Base-by-base conservation (phyloP, 2,113 vertebrate genomes). In the Pavo muticus region DNA sequence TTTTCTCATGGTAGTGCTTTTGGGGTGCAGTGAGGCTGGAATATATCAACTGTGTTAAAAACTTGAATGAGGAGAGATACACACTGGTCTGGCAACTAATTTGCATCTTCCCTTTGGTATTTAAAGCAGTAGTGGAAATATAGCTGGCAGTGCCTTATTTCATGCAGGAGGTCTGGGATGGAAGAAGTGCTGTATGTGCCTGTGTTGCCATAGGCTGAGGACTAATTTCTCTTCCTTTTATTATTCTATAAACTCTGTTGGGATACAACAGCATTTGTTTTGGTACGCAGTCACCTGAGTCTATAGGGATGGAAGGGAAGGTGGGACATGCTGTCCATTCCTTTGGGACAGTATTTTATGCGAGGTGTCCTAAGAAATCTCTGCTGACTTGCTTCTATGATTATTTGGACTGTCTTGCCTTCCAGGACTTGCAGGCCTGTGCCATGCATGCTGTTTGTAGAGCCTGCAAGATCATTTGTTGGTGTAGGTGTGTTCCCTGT, bases 391-490 rank as follows among this genome's bases (percentile, higher is more conserved):
- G 84, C 14, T 84, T 61, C 27, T 72, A 9, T 23, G n/a, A 25
- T 54, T 40, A 15, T 67, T 81, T 71, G 70, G 56, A 47, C 73
- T 65, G 10, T 50, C 65, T 16, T 65, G 16, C 88, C 35, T 32
- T 20, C 0, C 0, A 50, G 17, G 19, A 2, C 39, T 30, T 19
- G 13, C 15, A 76, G 45, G 39, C 32, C 56, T 59, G 17, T 87
- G 57, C 42, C 11, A 1, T 5, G 17, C 4, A 2, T 45, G 59
- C 70, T 67, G 23, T 2, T 3, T 1, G 1, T 72, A 21, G 42
- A 47, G 32, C 78, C 54, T 84, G 54, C 39, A 2, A 39, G 60
- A 52, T n/a, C 9, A 1, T 65, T 48, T 27, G 17, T 0, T 47
- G 61, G 14, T 17, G 9, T 24, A 32, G 14, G 5, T 2, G 0